Conservation (phyloP, 37 sponge, comb jelly and placozoan species). For the Amphimedon queenslandica region DNA sequence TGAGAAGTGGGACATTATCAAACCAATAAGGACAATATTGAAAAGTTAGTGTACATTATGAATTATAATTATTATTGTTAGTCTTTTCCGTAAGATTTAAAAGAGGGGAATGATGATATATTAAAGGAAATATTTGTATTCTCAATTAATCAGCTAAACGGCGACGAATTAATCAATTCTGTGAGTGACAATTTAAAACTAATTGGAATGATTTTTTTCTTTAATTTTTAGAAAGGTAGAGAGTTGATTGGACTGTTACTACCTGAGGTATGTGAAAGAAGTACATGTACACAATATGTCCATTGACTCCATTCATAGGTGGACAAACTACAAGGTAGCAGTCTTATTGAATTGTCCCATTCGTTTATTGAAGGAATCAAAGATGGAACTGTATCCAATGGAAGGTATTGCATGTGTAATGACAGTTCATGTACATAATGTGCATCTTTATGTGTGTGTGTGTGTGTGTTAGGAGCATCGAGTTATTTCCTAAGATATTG, state of each 20-base stretch:
- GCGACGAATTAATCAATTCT: slow-evolving; percentile 19
- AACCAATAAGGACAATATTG: no score
- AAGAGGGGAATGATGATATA: neutral
- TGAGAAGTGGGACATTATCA: no score
- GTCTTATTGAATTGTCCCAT: slow-evolving; percentile 34
- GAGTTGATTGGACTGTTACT: slow-evolving; percentile 44
- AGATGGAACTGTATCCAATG: slow-evolving; percentile 34
- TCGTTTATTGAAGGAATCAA: slow-evolving; percentile 48
- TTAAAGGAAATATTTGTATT: slow-evolving; percentile 19
- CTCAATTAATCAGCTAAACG: slow-evolving; percentile 27
- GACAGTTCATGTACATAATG: neutral
- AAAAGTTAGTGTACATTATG: no score
- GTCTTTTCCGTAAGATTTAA: no score
- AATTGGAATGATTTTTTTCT: neutral
- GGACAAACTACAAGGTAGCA: slow-evolving; percentile 11
- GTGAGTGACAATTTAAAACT: no score
- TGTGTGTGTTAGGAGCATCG: slow-evolving; percentile 26
- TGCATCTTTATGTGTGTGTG: neutral
- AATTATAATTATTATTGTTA: no score
- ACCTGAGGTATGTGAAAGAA: slow-evolving; percentile 42
- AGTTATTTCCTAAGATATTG: slow-evolving; percentile 73
- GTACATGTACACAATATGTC: neutral
- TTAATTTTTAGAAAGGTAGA: slow-evolving; percentile 4
- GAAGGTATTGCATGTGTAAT: slow-evolving; percentile 12
- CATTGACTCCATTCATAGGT: slow-evolving; percentile 19